A percentile compares a stretch with the other conserved stretches of the same genome.
Evolutionary conservation across 2,797 vertebrate genomes (phyloP).

Genomic region (Arrhamphus sclerolepis): DNA sequence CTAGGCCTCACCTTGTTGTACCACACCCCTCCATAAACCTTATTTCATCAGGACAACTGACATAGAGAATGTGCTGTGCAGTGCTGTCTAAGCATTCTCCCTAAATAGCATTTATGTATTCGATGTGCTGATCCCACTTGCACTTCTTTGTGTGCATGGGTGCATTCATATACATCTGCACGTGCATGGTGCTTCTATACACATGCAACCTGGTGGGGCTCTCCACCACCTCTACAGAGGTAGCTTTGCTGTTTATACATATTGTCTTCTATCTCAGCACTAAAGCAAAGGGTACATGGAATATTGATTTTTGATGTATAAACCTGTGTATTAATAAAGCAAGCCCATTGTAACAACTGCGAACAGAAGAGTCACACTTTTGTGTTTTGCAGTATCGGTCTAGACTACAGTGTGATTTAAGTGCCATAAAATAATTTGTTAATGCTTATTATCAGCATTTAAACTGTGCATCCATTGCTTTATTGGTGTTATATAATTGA

Average conservation of each 20-base stretch:
- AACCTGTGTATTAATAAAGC: too few relatives aligned
- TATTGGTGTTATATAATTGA: neutral
- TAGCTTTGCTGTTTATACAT: constrained; percentile 54
- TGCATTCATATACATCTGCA: constrained; percentile 29
- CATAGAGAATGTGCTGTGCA: constrained; percentile 79
- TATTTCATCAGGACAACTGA: constrained; percentile 68
- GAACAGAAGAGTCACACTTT: neutral
- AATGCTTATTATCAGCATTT: neutral
- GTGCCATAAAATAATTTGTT: constrained; percentile 1
- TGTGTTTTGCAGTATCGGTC: neutral
- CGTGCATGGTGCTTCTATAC: constrained; percentile 15
- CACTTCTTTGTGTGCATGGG: constrained; percentile 42
- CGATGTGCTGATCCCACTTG: constrained; percentile 50
- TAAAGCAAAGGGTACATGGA: constrained; percentile 19
- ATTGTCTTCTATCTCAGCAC: constrained; percentile 22
- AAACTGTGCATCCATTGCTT: constrained; percentile 7
- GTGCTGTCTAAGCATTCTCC: constrained; percentile 82
- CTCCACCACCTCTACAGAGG: constrained; percentile 42
- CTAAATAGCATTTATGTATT: constrained; percentile 68
- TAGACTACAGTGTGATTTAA: neutral
- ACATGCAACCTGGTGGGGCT: constrained; percentile 6
- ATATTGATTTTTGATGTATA: constrained; percentile 43
- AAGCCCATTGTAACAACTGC: too few relatives aligned
- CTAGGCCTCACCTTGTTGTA: constrained; percentile 75
- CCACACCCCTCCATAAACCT: constrained; percentile 77